Percentiles rank a stretch among this genome's conserved stretches.
phyloP scores from a whole-genome alignment of 1,140 invertebrate species.

The Drosophila carrolli region DNA sequence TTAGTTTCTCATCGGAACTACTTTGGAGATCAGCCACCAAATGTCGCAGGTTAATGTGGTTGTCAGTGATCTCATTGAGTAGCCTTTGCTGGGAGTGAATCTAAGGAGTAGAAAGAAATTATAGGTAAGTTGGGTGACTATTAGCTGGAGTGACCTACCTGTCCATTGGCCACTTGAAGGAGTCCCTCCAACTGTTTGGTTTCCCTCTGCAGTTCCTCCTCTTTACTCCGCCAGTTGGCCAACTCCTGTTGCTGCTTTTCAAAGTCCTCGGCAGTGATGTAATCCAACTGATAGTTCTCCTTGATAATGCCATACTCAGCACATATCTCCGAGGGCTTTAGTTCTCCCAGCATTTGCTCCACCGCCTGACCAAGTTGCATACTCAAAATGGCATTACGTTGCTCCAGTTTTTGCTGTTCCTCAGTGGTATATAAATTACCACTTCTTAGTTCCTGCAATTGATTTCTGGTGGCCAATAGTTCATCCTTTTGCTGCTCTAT shows the following conservation, averaged over 20 bases:
- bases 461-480: constrained; percentile 13
- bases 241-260: constrained; percentile 56
- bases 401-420: constrained; percentile 65
- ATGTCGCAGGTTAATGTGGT: constrained; percentile 80
- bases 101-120: constrained; percentile 6
- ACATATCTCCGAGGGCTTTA: constrained; percentile 54
- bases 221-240: constrained; percentile 45
- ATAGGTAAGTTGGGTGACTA: neutral
- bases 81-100: constrained; percentile 78
- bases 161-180: constrained; percentile 83
- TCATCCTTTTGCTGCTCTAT: constrained; percentile 28
- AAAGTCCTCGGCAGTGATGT: constrained; percentile 66
- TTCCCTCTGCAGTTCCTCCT: constrained; percentile 73
- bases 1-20: constrained; percentile 70
- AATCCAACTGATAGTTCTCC: constrained; percentile 74
- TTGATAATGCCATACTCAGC: constrained; percentile 73
- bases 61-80: constrained; percentile 80
- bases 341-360: constrained; percentile 60
- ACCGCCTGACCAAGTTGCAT: constrained; percentile 62
- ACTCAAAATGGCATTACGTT: constrained; percentile 56
- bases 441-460: constrained; percentile 20
- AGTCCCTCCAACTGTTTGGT: constrained; percentile 83
- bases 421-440: constrained; percentile 52
- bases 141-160: constrained; percentile 11
- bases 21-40: constrained; percentile 82